Evolutionary conservation across 2,888 invertebrate species (phyloP).

Genomic region (Tanytarsus gracilentus): DNA sequence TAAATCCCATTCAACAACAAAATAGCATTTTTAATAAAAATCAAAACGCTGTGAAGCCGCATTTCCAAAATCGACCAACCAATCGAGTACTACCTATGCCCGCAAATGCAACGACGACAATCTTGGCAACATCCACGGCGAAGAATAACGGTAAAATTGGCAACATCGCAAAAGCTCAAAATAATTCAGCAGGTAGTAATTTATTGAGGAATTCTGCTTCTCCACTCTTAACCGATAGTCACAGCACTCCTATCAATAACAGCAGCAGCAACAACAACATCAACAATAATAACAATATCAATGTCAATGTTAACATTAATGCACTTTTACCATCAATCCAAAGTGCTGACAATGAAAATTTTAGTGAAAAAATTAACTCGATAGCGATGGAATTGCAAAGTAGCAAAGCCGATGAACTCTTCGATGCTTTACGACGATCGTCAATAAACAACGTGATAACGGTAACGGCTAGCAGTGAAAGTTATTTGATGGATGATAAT

Average conservation of each 20-base stretch:
- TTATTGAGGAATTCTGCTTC: neutral
- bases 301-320: constrained; percentile 25
- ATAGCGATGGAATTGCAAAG: constrained; percentile 26
- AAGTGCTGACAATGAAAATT: constrained; percentile 28
- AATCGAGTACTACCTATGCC: constrained; percentile 71
- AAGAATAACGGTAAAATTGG: constrained; percentile 5
- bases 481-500: constrained; percentile 3
- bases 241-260: neutral
- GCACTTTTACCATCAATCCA: constrained; percentile 29
- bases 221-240: neutral
- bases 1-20: constrained; percentile 56
- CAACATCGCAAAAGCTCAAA: constrained; percentile 36
- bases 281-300: neutral
- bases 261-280: neutral
- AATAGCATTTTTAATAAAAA: constrained; percentile 35
- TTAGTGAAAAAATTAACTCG: constrained; percentile 28
- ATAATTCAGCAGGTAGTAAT: constrained; percentile 34
- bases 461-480: constrained; percentile 3
- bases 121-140: constrained; percentile 31
- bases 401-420: constrained; percentile 21
- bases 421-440: constrained; percentile 21
- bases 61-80: constrained; percentile 53
- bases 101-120: constrained; percentile 43
- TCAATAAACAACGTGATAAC: constrained; percentile 25
- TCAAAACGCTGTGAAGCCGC: constrained; percentile 34